These are phyloP conservation scores for Perognathus longimembris DNA, from an alignment of 2,113 vertebrate species.

Conservation along the genomic window DNA sequence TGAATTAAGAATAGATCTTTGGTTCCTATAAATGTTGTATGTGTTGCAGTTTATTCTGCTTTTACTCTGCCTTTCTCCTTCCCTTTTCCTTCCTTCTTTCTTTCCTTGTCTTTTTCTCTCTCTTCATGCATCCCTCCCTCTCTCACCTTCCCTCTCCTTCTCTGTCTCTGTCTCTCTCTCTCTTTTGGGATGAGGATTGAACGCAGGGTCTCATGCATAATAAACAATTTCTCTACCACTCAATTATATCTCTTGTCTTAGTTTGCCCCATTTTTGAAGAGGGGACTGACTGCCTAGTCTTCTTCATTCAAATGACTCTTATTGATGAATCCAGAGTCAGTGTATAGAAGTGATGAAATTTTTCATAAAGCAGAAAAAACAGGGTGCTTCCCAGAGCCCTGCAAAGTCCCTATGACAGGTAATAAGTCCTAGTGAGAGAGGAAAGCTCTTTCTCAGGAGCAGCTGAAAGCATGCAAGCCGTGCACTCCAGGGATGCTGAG, in stretches of 20 bases:
- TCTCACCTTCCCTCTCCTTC: neutral
- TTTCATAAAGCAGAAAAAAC: neutral
- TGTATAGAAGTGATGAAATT: slow-evolving; percentile 15
- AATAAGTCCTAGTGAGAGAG: neutral
- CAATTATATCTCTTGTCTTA: neutral
- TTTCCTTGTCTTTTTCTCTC: neutral
- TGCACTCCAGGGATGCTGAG: neutral
- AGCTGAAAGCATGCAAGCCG: neutral
- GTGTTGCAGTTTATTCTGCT: neutral
- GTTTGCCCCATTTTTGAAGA: slow-evolving; percentile 5
- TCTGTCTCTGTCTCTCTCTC: too few relatives aligned
- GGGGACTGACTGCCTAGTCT: neutral
- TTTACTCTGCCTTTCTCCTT: neutral
- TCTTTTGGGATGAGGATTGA: neutral
- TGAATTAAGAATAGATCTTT: neutral
- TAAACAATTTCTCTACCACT: neutral
- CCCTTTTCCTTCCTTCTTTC: neutral
- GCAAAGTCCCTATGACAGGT: neutral
- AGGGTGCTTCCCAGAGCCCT: neutral
- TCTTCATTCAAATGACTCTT: slow-evolving; percentile 5
- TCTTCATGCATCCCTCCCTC: neutral
- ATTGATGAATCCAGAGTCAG: neutral
- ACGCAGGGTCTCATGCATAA: neutral
- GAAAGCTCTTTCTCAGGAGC: neutral
- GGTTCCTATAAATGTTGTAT: neutral